Evolutionary conservation across 2,113 vertebrate species (phyloP).

Genomic region (Typhlomys cinereus): DNA sequence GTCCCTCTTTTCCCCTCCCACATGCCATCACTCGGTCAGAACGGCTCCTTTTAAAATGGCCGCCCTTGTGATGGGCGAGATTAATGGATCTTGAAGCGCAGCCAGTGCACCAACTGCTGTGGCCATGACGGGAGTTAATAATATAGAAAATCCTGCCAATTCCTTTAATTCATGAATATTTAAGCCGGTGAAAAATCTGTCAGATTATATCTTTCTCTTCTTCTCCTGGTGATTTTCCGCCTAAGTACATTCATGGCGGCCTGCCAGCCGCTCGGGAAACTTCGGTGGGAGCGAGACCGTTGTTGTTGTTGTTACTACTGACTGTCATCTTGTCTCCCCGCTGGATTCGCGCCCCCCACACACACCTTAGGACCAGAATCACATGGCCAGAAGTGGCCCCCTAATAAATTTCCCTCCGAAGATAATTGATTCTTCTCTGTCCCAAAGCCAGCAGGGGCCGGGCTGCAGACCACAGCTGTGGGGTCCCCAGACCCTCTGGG

Average conservation of each 20-base stretch:
- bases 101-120: slow-evolving; percentile 86
- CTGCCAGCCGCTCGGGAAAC: slow-evolving; percentile 84
- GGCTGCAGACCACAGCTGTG: neutral
- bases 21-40: slow-evolving; percentile 76
- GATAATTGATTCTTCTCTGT: neutral
- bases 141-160: slow-evolving; percentile 88
- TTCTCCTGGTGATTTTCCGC: slow-evolving; percentile 88
- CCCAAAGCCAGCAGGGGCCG: neutral
- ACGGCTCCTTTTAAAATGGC: slow-evolving; percentile 87
- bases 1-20: slow-evolving; percentile 73
- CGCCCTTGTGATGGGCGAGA: slow-evolving; percentile 87
- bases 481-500: neutral
- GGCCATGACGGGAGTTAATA: slow-evolving; percentile 88
- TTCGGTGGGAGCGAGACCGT: slow-evolving; percentile 71
- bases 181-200: slow-evolving; percentile 89
- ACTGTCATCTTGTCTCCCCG: neutral
- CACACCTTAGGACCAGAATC: neutral
- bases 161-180: slow-evolving; percentile 90
- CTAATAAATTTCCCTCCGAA: neutral
- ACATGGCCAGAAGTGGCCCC: neutral
- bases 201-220: slow-evolving; percentile 87
- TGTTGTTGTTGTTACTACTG: slow-evolving; percentile 48
- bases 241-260: slow-evolving; percentile 84
- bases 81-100: slow-evolving; percentile 88
- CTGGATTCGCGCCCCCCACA: neutral